phyloP scores from a whole-genome alignment of 2,113 vertebrate species.

The Petroica traversi region DNA sequence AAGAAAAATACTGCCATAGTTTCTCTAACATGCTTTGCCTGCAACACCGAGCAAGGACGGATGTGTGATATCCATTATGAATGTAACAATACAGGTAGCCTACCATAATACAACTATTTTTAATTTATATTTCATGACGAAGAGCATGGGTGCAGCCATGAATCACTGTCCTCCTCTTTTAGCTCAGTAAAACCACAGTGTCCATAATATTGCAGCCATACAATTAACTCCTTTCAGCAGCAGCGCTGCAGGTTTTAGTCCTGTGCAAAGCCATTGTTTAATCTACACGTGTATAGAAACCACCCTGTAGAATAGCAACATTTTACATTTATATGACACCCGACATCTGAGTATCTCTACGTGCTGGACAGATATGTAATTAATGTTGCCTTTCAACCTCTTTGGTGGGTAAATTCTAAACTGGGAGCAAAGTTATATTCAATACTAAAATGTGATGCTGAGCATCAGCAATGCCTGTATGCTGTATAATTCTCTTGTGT shows the following conservation, averaged over 20 bases:
- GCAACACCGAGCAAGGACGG: constrained; percentile 36
- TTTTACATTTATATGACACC: constrained; percentile 56
- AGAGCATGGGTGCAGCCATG: constrained; percentile 36
- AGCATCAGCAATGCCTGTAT: not conserved
- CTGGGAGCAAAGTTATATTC: not conserved
- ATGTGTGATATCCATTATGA: constrained; percentile 71
- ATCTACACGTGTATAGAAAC: not conserved
- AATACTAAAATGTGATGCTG: not conserved
- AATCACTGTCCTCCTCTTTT: constrained; percentile 46
- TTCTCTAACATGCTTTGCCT: constrained; percentile 68
- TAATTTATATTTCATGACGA: constrained; percentile 55
- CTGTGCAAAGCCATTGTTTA: constrained; percentile 35
- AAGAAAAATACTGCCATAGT: constrained; percentile 79
- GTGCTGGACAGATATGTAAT: constrained; percentile 48
- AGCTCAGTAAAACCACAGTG: constrained; percentile 43
- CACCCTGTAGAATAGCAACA: constrained; percentile 17
- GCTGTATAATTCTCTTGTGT: not conserved
- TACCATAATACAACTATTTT: constrained; percentile 56
- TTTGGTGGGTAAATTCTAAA: constrained; percentile 56
- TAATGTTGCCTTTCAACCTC: constrained; percentile 30
- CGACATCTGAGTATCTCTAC: not conserved
- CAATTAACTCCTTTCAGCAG: constrained; percentile 53
- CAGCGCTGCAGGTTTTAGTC: constrained; percentile 38
- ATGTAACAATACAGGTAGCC: constrained; percentile 58
- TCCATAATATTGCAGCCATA: constrained; percentile 5